phyloP scores from a whole-genome alignment of 2,797 vertebrate genomes.

The Liparis tanakae region DNA sequence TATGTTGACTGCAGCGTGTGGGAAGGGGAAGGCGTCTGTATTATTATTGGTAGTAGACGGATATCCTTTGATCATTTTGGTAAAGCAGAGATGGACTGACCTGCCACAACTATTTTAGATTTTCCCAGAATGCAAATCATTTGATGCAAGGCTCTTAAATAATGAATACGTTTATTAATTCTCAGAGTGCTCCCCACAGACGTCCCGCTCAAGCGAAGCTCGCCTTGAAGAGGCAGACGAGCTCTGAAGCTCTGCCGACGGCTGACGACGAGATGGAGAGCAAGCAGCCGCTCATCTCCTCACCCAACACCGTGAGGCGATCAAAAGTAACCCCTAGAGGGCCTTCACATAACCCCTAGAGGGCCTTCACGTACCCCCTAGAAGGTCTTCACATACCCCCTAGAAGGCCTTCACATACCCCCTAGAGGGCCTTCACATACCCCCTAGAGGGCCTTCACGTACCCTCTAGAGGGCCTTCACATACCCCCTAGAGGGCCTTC shows the following conservation, averaged over 20 bases:
- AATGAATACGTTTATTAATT: neutral
- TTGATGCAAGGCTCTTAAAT: neutral
- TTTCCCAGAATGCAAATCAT: neutral
- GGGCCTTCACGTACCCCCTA: no score
- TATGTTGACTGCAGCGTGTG: neutral
- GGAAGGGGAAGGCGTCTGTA: neutral
- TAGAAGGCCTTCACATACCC: no score
- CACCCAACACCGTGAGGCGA: slow-evolving; percentile 73
- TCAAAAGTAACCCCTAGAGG: no score
- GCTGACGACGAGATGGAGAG: slow-evolving; percentile 39
- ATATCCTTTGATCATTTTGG: neutral
- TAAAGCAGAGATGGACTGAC: neutral
- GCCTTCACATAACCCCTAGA: no score
- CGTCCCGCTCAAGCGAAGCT: slow-evolving; percentile 62
- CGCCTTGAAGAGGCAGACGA: slow-evolving; percentile 70
- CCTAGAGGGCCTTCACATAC: no score
- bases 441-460: no score
- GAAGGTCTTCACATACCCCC: no score
- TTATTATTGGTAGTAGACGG: neutral
- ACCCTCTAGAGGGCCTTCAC: no score
- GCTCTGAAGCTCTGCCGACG: slow-evolving; percentile 70
- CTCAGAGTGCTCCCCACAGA: slow-evolving; percentile 88
- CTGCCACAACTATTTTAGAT: neutral
- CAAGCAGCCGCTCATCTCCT: slow-evolving; percentile 42
- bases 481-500: no score